These are phyloP conservation scores for Drosophila colorata DNA, from an alignment of 2,888 invertebrate species.

Conservation along the genomic window DNA sequence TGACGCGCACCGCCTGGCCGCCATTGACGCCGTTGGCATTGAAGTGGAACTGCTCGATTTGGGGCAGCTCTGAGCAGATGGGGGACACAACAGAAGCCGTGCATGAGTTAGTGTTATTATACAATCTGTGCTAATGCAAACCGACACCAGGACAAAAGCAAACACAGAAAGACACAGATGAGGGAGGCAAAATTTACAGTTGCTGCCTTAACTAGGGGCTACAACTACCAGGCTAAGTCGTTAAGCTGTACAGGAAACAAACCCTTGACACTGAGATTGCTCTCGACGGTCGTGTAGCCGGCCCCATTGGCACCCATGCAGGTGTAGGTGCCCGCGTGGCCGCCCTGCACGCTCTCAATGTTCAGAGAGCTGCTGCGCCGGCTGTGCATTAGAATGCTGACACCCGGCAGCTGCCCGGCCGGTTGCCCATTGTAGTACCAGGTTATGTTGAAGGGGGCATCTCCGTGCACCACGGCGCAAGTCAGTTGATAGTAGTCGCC, in stretches of 20 bases:
- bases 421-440: conserved; percentile 89
- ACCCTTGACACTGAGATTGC: conserved; percentile 84
- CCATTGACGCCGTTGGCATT: conserved; percentile 86
- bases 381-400: conserved; percentile 85
- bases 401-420: conserved; percentile 72
- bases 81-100: conserved; percentile 64
- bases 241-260: conserved; percentile 60
- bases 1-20: conserved; percentile 86
- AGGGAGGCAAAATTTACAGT: conserved; percentile 50
- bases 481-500: conserved; percentile 88
- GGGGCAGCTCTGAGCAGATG: conserved; percentile 85
- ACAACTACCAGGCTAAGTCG: conserved; percentile 39
- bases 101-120: conserved; percentile 52
- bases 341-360: conserved; percentile 87
- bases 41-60: conserved; percentile 87
- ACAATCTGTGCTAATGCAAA: conserved; percentile 51
- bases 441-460: conserved; percentile 91
- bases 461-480: conserved; percentile 91
- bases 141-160: conserved; percentile 58
- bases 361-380: conserved; percentile 88
- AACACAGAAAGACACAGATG: conserved; percentile 35
- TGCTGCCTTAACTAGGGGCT: conserved; percentile 41
- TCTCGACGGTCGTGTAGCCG: conserved; percentile 85
- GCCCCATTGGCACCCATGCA: conserved; percentile 89
- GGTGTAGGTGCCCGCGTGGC: conserved; percentile 91